phyloP scores from a whole-genome alignment of 2,113 vertebrate genomes.

The Sorex araneus region DNA sequence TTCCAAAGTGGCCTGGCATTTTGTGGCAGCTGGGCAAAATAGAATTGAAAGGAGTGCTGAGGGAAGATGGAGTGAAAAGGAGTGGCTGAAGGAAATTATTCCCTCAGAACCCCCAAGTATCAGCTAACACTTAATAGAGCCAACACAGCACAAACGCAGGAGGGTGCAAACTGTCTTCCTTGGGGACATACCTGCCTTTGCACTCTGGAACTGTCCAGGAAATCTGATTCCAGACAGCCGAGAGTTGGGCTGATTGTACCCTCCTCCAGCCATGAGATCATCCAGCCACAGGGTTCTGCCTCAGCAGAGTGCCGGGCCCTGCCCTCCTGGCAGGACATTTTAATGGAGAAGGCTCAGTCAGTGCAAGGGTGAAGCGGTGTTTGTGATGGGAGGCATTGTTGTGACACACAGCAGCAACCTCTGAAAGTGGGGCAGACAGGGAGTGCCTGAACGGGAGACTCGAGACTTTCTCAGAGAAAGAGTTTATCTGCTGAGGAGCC shows the following conservation, averaged over 20 bases:
- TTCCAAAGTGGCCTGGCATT: neutral
- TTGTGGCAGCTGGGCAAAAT: neutral
- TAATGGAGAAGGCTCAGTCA: neutral
- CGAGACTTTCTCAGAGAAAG: neutral
- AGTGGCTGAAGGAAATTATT: constrained; percentile 11
- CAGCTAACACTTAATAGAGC: constrained; percentile 45
- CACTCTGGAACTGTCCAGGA: neutral
- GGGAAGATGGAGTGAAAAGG: neutral
- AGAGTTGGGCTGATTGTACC: neutral
- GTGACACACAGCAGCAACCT: neutral
- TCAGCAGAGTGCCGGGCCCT: neutral
- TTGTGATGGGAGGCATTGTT: neutral
- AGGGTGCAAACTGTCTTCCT: neutral
- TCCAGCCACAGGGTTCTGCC: neutral
- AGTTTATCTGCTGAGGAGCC: neutral
- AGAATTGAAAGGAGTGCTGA: no score
- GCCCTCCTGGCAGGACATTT: neutral
- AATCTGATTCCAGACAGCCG: neutral
- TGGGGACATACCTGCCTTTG: neutral
- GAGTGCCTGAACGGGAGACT: neutral
- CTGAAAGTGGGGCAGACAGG: neutral
- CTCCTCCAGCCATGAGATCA: neutral
- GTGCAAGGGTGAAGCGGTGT: neutral
- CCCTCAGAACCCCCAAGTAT: constrained; percentile 8
- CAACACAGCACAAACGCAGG: neutral